Evolutionary conservation across 2,113 vertebrate species (phyloP).

Genomic region (Stigmatopora nigra): DNA sequence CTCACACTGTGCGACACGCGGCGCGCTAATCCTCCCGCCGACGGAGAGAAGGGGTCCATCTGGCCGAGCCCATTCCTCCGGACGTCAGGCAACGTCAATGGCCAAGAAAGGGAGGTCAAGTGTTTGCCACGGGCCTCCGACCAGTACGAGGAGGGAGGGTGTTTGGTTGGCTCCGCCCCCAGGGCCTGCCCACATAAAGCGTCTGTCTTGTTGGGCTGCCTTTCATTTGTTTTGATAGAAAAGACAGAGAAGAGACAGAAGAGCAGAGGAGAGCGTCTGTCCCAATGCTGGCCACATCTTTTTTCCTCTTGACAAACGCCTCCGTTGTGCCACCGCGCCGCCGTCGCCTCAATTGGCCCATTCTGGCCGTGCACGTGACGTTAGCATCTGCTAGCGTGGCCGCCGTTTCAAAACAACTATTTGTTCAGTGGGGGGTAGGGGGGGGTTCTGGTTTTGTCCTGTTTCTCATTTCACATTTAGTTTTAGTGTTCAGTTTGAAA

Average conservation of each 20-base stretch:
- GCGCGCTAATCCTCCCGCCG: conserved; percentile 65
- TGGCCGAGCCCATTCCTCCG: conserved; percentile 11
- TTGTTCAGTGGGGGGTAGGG: no score
- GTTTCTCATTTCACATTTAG: no score
- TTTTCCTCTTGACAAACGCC: neutral
- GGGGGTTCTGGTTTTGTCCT: no score
- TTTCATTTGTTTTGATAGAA: neutral
- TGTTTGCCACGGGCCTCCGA: no score
- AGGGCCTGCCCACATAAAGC: neutral
- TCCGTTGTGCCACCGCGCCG: conserved; percentile 11
- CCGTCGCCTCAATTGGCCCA: neutral
- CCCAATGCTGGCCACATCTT: neutral
- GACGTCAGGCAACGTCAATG: no score
- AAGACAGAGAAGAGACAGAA: neutral
- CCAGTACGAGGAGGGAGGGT: no score
- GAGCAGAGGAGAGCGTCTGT: neutral
- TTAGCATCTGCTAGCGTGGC: neutral
- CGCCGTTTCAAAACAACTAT: no score
- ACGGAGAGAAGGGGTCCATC: conserved; percentile 60
- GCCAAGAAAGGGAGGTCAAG: no score
- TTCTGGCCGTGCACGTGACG: neutral
- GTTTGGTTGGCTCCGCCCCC: no score
- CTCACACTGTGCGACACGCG: conserved; percentile 70
- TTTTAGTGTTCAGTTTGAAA: no score
- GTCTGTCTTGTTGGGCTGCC: neutral